These are phyloP conservation scores for Macaca nemestrina DNA, from an alignment of 2,113 vertebrate species.

Conservation along the genomic window DNA sequence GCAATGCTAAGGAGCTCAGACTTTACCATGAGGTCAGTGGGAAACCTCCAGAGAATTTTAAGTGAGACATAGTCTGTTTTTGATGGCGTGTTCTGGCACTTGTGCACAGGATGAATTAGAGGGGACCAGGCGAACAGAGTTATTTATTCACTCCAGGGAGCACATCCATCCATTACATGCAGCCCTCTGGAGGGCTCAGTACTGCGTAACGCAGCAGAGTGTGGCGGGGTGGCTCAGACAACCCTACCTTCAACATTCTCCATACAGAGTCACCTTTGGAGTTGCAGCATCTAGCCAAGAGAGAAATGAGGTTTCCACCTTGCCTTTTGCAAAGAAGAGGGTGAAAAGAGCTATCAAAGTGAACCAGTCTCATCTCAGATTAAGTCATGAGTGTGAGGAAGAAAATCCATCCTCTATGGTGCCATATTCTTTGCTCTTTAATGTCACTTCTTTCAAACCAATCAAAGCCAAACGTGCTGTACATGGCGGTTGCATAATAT, in stretches of 20 bases:
- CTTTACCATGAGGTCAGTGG: not conserved
- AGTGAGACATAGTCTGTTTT: not conserved
- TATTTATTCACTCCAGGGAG: slow-evolving; percentile 6
- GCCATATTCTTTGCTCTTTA: slow-evolving; percentile 37
- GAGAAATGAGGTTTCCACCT: not conserved
- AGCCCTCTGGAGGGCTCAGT: not conserved
- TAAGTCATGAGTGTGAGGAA: not conserved
- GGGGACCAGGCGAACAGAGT: not conserved
- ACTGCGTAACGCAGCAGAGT: not conserved
- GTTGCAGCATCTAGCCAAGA: not conserved
- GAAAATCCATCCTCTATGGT: not conserved
- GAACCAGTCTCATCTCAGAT: not conserved
- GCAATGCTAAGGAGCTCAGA: not conserved
- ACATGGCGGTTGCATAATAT: not conserved
- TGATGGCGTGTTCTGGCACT: rapidly evolving
- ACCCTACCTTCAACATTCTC: not conserved
- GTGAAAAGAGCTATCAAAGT: not conserved
- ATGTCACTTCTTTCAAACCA: slow-evolving; percentile 32
- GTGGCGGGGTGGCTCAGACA: not conserved
- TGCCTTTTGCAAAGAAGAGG: not conserved
- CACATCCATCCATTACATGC: not conserved
- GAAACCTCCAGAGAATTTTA: not conserved
- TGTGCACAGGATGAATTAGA: not conserved
- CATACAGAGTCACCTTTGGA: not conserved
- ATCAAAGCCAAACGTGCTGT: slow-evolving; percentile 14